A percentile compares a stretch with the other conserved stretches of the same genome.
These are phyloP conservation scores for Dioctria rufipes DNA, from an alignment of 2,888 invertebrate genomes.

Conservation along the genomic window DNA sequence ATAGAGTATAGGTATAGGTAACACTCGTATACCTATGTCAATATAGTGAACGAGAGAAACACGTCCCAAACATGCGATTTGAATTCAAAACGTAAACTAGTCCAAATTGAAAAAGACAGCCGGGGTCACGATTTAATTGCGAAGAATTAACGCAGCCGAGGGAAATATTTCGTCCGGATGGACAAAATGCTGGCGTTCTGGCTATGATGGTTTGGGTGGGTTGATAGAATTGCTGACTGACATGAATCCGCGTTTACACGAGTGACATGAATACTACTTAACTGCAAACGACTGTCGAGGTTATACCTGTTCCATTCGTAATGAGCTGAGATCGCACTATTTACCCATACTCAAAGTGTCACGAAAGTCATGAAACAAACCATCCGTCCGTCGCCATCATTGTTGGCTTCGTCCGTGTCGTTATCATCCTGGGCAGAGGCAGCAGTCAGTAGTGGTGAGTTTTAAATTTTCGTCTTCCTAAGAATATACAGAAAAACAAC, in stretches of 20 bases:
- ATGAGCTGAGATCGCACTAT: constrained; percentile 33
- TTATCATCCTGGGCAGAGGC: neutral
- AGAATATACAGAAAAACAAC: too few species aligned
- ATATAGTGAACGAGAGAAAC: neutral
- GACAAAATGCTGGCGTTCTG: neutral
- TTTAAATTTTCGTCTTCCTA: too few species aligned
- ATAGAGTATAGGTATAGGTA: too few species aligned
- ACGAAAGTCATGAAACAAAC: constrained; percentile 18
- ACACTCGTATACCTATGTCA: too few species aligned
- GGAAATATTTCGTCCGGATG: neutral
- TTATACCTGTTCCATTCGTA: constrained; percentile 40
- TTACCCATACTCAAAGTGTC: constrained; percentile 26
- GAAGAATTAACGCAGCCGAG: constrained; percentile 28
- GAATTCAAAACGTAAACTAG: constrained; percentile 33
- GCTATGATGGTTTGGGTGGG: too few species aligned
- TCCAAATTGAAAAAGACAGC: constrained; percentile 30
- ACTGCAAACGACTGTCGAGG: constrained; percentile 13
- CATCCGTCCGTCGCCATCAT: neutral
- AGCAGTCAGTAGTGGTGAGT: too few species aligned
- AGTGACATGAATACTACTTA: constrained; percentile 34
- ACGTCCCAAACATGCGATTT: constrained; percentile 11
- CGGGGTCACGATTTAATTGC: constrained; percentile 41
- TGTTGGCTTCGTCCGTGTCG: neutral
- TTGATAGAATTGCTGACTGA: constrained; percentile 25
- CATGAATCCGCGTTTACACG: constrained; percentile 32